Conservation (phyloP, 2,888 invertebrate genomes). For the Epinotia demarniana region DNA sequence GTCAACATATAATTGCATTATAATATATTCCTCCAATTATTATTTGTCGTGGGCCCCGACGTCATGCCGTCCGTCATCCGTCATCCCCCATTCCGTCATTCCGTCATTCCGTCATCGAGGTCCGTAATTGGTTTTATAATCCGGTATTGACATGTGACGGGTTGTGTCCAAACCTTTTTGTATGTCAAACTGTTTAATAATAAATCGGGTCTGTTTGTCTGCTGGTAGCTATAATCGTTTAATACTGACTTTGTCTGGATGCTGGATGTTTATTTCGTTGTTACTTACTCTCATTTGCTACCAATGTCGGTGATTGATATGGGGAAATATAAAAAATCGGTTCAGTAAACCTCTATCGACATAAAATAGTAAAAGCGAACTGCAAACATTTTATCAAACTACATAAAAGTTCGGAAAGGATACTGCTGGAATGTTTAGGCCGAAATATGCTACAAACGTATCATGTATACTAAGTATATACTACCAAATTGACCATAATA, state of each 20-base stretch:
- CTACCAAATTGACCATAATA: no score
- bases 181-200: slow-evolving; percentile 35
- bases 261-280: no score
- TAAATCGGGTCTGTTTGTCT: slow-evolving; percentile 28
- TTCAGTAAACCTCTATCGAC: no score
- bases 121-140: slow-evolving; percentile 42
- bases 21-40: slow-evolving; percentile 42
- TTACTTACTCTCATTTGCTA: no score
- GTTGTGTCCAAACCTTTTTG: slow-evolving; percentile 42
- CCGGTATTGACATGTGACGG: slow-evolving; percentile 43
- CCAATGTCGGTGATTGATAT: no score
- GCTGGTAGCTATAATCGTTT: not conserved
- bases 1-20: slow-evolving; percentile 42
- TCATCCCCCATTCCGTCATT: slow-evolving; percentile 35
- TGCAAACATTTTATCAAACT: no score
- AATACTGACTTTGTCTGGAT: not conserved
- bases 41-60: slow-evolving; percentile 41
- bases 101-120: slow-evolving; percentile 28
- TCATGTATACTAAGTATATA: no score
- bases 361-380: no score
- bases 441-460: no score
- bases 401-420: no score
- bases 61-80: slow-evolving; percentile 39
- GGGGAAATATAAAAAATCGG: no score
- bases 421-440: no score